Evolutionary conservation across 53 echinoderm and acorn worm species (phyloP), one percentile per base, ranked within the genome.

Genomic region (Astropecten irregularis): DNA sequence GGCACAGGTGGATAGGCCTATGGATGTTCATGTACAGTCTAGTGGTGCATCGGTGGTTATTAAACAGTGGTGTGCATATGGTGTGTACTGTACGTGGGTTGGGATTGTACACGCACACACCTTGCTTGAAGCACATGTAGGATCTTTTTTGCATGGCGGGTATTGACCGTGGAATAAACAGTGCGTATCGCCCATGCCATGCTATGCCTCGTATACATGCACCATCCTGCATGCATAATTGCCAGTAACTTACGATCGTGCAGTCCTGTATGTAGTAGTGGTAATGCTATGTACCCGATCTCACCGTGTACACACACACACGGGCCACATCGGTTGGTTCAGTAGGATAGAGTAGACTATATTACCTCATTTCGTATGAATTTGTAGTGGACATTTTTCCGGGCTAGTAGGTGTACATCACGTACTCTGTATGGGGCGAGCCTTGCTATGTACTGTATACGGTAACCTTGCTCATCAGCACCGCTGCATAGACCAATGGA

Each of bases 361-460:
- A n/a, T n/a, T n/a, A n/a, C n/a, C 74, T 74, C 74, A 74, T 74
- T 74, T 74, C 19, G 53, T 73, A 73, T 74, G 54, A 37, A 37
- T 28, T 33, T 34, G 36, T 38, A 29, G 36, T 71, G 34, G 19
- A 52, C 71, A 49, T 21, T 71, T 51, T 71, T 44, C 71, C n/a
- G n/a, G n/a, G n/a, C n/a, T n/a, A n/a, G n/a, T n/a, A n/a, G n/a
- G n/a, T n/a, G n/a, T n/a, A n/a, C n/a, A n/a, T n/a, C n/a, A n/a
- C n/a, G n/a, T n/a, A n/a, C n/a, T n/a, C n/a, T n/a, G n/a, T n/a
- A n/a, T n/a, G n/a, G n/a, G n/a, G n/a, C n/a, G n/a, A n/a, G n/a
- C n/a, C n/a, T n/a, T n/a, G n/a, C n/a, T n/a, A n/a, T n/a, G n/a
- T n/a, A n/a, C n/a, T n/a, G n/a, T n/a, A n/a, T n/a, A n/a, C n/a